These are phyloP conservation scores for Marmota monax DNA, from an alignment of 2,113 vertebrate species.

Conservation along the genomic window DNA sequence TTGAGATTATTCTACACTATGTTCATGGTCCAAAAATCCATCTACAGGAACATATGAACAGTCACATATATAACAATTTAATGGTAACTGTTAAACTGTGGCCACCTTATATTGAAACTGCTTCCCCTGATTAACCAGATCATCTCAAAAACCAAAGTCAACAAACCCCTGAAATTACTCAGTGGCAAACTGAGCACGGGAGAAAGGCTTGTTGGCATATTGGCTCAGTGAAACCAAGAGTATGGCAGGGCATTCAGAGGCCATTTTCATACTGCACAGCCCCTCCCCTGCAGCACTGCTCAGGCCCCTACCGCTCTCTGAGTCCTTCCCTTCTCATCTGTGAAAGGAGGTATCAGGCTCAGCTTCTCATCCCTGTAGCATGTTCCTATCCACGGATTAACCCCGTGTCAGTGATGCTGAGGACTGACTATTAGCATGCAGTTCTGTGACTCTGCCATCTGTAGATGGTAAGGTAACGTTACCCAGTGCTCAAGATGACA, in stretches of 20 bases:
- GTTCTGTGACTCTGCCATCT: background rate
- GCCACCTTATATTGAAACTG: background rate
- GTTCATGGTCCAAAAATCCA: background rate
- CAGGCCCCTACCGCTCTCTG: background rate
- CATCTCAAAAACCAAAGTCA: constrained; percentile 25
- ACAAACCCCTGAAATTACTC: background rate
- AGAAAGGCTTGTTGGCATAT: background rate
- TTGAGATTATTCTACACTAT: background rate
- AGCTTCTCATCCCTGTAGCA: background rate
- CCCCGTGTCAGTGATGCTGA: background rate
- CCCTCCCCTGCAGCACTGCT: too few species aligned
- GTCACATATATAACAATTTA: background rate
- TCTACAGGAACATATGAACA: background rate
- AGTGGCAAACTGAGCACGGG: background rate
- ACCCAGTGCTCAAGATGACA: rapidly evolving
- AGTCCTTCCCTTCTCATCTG: background rate
- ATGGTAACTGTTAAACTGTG: background rate
- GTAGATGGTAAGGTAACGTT: background rate
- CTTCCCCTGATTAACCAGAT: constrained; percentile 8
- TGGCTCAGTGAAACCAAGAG: background rate
- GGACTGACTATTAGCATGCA: background rate
- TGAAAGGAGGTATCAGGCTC: background rate
- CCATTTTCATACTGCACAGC: background rate
- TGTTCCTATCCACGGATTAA: background rate
- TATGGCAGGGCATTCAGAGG: background rate